Evolutionary conservation across 53 echinoderm and acorn worm genomes (phyloP).

Genomic region (Astropecten irregularis): DNA sequence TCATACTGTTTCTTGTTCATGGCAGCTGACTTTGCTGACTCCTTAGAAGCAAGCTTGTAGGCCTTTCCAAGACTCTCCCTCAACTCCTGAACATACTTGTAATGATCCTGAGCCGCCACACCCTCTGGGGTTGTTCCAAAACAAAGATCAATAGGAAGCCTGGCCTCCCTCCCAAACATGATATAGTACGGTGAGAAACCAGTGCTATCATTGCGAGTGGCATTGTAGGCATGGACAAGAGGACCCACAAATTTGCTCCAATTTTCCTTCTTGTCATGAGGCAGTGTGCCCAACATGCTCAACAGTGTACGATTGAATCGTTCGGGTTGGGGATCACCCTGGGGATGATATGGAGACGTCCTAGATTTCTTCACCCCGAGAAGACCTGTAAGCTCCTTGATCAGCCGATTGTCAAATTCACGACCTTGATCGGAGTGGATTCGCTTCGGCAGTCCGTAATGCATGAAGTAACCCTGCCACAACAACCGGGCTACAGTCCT

Average conservation of each 20-base stretch:
- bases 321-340: constrained; percentile 68
- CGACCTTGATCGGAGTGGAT: constrained; percentile 58
- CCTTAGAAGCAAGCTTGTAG: constrained; percentile 8
- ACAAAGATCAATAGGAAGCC: constrained; percentile 11
- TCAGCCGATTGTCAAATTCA: constrained; percentile 49
- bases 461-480: constrained; percentile 45
- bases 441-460: constrained; percentile 35
- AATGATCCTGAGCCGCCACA: background rate
- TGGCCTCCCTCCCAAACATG: constrained; percentile 54
- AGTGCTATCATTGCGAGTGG: constrained; percentile 54
- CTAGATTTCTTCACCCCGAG: constrained; percentile 38
- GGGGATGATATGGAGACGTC: constrained; percentile 64
- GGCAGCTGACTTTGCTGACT: constrained; percentile 6
- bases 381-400: constrained; percentile 45
- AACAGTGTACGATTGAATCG: constrained; percentile 61
- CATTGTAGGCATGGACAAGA: constrained; percentile 64
- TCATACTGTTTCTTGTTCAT: constrained; percentile 30
- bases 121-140: constrained; percentile 17
- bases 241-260: constrained; percentile 67
- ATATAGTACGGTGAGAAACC: constrained; percentile 64
- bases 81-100: constrained; percentile 30
- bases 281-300: constrained; percentile 64
- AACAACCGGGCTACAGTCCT: constrained; percentile 38
- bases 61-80: constrained; percentile 5
- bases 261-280: constrained; percentile 48